Evolutionary conservation across 1,140 invertebrate genomes (phyloP), one percentile per base, ranked within the genome.

Genomic region (Ceratina australensis): DNA sequence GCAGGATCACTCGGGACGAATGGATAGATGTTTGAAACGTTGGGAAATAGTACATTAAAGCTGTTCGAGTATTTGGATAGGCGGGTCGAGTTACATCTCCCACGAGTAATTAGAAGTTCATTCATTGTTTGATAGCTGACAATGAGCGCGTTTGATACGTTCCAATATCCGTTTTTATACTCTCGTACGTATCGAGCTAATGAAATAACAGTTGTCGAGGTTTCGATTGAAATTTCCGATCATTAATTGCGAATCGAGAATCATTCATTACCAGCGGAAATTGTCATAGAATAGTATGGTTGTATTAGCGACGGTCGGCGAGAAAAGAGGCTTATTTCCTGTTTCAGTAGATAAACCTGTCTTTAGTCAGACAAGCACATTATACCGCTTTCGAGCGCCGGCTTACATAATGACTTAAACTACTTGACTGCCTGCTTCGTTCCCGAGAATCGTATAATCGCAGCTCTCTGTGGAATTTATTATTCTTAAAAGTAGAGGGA

Each of bases 341-440:
- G 68, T 64, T 63, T 54, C 68, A 72, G 75, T 78, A 72, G 59
- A 72, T 63, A 78, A 72, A 61, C 22, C 26, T 2, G 49, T 20
- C 16, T 49, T 72, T 49, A 33, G 22, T 72, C 75, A 22, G 68
- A 33, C 75, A 33, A 56, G 50, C 28, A 49, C 59, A 28, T 47
- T 18, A 63, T n/a, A 15, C 10, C 15, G 10, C 8, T 26, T 24
- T 2, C 0, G 56, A n/a, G 2, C 16, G 47, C 28, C 49, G 22
- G 22, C 7, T 56, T 56, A 20, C 1, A 26, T 28, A 24, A 49
- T 33, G n/a, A 2, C 10, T 57, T 42, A 1, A 16, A 64, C 28
- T 57, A 60, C 24, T 76, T 68, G n/a, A 49, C 33, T 56, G 2
- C 7, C 2, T 42, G 12, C n/a, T 42, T 13, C n/a, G 3, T 13